These are phyloP conservation scores for Cistogaster globosa DNA, from an alignment of 2,888 invertebrate species.

Conservation along the genomic window DNA sequence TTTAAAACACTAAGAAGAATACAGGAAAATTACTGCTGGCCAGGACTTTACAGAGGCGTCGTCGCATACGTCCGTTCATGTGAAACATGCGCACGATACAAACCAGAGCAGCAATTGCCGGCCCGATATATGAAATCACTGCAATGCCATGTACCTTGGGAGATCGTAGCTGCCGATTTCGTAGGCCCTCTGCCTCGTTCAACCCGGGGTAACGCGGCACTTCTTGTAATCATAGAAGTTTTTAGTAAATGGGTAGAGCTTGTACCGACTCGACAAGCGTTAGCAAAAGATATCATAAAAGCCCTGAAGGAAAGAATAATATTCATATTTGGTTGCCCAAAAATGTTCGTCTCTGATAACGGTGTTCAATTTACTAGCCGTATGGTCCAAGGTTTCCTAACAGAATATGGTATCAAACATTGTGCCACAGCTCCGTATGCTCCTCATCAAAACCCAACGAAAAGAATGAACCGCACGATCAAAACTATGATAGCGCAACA, in stretches of 20 bases:
- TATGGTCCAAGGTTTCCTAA: neutral
- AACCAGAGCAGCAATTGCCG: too few relatives aligned
- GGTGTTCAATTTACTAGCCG: neutral
- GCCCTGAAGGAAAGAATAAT: too few relatives aligned
- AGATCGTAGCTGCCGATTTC: neutral
- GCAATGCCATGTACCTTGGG: neutral
- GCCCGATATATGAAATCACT: too few relatives aligned
- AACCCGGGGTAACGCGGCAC: neutral
- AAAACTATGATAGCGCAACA: neutral
- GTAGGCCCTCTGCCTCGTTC: constrained; percentile 2
- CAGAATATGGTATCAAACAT: neutral
- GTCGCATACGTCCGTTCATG: too few relatives aligned
- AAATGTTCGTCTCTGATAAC: neutral
- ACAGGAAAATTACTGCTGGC: too few relatives aligned
- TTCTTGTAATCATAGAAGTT: neutral
- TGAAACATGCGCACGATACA: too few relatives aligned
- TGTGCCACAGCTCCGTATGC: constrained; percentile 6
- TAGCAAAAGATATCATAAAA: neutral
- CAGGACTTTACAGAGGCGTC: too few relatives aligned
- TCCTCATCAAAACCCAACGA: neutral
- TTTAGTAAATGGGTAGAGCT: constrained; percentile 37
- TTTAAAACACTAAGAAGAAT: too few relatives aligned
- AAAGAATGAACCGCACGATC: neutral
- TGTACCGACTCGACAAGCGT: too few relatives aligned
- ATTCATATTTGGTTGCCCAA: neutral